Base-by-base conservation (phyloP, 92 coral and sea anemone species). In the Siderastrea siderea region DNA sequence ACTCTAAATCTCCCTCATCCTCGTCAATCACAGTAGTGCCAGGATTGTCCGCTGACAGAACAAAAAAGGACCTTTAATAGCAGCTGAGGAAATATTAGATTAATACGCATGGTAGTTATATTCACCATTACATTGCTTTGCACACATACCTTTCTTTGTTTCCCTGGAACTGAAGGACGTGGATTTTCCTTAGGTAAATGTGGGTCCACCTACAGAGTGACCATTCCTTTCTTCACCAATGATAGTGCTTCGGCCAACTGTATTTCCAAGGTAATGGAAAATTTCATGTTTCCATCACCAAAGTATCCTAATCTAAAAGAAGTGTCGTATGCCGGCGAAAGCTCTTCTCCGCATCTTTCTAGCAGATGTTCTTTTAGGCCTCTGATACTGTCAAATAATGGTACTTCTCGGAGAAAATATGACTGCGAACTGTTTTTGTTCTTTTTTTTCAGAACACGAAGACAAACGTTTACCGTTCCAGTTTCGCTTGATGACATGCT, bases 261-360 rank as follows among this genome's bases (percentile, higher is more conserved):
- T 69, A 77, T 77, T 47, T 77, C 82, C 1, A 58, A 77, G 45
- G 82, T 59, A 59, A 47, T 77, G 6, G 82, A 58, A 69, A 44
- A 59, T 16, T 77, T 78, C 57, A 46, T 78, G 55, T 78, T 78
- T 78, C 82, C 82, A 2, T 78, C 71, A 16, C 70, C 57, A 59
- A 60, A 78, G 60, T 78, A 55, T 38, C 68, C 80, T 6, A 69
- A 10, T 69, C 7, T 51, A 45, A 45, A 69, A 0, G 51, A 44
- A 51, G 8, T 52, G 79, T 78, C 82, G 57, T 47, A 14, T 48
- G 83, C 83, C 4, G 58, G 72, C 48, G n/a, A 17, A 13, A 61
- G 62, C 63, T 62, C 83, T 19, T 0, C 60, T 78, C 7, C 6
- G 45, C 74, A 69, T 44, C 45, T 69, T 69, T 69, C 52, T 51